Evolutionary conservation across 2,888 invertebrate genomes (phyloP).

Genomic region (Fragum whitleyi): DNA sequence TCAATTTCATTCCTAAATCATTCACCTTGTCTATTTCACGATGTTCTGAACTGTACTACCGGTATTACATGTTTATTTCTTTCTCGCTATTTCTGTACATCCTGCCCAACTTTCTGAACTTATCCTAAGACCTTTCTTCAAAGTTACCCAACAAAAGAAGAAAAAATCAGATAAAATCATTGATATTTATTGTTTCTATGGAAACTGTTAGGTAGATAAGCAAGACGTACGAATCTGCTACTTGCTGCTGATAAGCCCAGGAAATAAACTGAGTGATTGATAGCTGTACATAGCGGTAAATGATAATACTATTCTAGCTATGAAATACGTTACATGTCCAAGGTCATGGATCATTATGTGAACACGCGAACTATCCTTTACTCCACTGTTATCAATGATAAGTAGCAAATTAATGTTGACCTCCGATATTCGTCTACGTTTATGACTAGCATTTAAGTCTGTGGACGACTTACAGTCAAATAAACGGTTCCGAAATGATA

Average conservation of each 20-base stretch:
- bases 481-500: too few relatives aligned
- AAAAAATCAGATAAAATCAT: not conserved
- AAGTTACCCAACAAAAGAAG: not conserved
- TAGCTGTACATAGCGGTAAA: not conserved
- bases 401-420: too few relatives aligned
- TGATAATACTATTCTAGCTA: not conserved
- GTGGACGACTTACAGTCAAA: too few relatives aligned
- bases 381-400: too few relatives aligned
- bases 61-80: too few relatives aligned
- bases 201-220: slow-evolving; percentile 13
- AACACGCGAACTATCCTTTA: too few relatives aligned
- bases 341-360: not conserved
- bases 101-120: not conserved
- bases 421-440: too few relatives aligned
- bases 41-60: too few relatives aligned
- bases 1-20: too few relatives aligned
- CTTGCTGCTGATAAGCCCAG: slow-evolving; percentile 1
- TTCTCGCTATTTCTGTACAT: too few relatives aligned
- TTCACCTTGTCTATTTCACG: too few relatives aligned
- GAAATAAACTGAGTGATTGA: slow-evolving; percentile 22
- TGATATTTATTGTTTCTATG: slow-evolving; percentile 11
- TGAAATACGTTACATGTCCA: slow-evolving; percentile 7
- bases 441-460: too few relatives aligned
- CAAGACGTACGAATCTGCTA: slow-evolving; percentile 15
- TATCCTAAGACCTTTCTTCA: not conserved